Evolutionary conservation across 2,888 invertebrate species (phyloP).

Genomic region (Eurytoma californica): DNA sequence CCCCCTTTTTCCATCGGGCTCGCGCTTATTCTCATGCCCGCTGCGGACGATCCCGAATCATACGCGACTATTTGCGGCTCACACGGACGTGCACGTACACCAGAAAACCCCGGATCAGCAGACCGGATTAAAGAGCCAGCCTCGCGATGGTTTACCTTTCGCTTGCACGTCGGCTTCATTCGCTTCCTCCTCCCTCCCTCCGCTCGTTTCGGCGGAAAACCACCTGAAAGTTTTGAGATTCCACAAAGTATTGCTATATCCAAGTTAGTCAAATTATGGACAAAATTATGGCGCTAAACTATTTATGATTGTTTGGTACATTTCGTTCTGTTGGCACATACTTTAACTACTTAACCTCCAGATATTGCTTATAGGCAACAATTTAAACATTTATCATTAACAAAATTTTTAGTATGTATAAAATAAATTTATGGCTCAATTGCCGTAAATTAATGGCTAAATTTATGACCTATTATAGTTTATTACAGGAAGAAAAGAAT

Average conservation of each 20-base stretch:
- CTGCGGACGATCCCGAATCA: conserved; percentile 15
- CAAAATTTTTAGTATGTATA: too few species aligned
- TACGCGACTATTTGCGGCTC: conserved; percentile 43
- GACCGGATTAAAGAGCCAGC: conserved; percentile 49
- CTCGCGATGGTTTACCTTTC: conserved; percentile 30
- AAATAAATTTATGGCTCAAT: too few species aligned
- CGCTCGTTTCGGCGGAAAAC: conserved; percentile 8
- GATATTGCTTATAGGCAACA: too few species aligned
- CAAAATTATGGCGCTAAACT: too few species aligned
- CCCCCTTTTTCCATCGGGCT: not conserved
- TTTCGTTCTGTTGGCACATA: too few species aligned
- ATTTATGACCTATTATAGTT: too few species aligned
- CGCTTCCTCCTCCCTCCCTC: not conserved
- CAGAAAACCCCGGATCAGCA: conserved; percentile 45
- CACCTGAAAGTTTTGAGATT: conserved; percentile 16
- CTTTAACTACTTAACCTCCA: too few species aligned
- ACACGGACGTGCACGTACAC: conserved; percentile 36
- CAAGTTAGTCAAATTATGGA: not conserved
- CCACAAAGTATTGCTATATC: not conserved
- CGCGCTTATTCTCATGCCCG: conserved; percentile 13
- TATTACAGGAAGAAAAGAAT: too few species aligned
- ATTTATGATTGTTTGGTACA: too few species aligned
- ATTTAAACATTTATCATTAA: too few species aligned
- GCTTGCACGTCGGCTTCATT: conserved; percentile 6
- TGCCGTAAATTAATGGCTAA: too few species aligned